phyloP scores from a whole-genome alignment of 2,888 invertebrate genomes.

The Heliconius ethilla region DNA sequence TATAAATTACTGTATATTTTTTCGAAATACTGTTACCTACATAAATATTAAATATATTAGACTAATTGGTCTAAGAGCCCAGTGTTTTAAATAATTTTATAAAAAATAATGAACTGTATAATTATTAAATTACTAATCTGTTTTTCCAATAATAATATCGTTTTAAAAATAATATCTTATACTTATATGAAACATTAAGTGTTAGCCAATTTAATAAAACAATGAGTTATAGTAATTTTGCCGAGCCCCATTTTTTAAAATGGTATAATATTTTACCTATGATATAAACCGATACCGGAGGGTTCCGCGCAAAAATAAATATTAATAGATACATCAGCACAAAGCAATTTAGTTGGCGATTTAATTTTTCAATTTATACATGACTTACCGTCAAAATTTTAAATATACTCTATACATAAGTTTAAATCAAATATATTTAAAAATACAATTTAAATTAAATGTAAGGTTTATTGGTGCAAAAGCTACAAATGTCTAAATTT shows the following conservation, averaged over 20 bases:
- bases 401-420: not conserved
- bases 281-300: no score
- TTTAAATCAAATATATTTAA: not conserved
- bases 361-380: not conserved
- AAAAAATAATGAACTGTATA: no score
- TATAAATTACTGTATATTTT: not conserved
- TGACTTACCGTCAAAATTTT: not conserved
- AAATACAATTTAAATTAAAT: not conserved
- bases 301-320: not conserved
- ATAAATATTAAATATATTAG: not conserved
- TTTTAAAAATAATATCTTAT: no score
- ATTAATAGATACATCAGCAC: not conserved
- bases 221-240: no score
- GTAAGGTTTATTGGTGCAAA: slow-evolving; percentile 8
- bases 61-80: not conserved
- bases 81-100: not conserved
- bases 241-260: no score
- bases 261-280: no score
- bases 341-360: not conserved
- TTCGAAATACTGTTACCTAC: not conserved
- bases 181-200: no score
- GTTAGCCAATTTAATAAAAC: no score
- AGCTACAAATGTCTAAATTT: not conserved
- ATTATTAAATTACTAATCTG: no score
- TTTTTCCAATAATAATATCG: no score